Evolutionary conservation across 2,888 invertebrate species (phyloP), one percentile per base, ranked within the genome.

Genomic region (Zygothrica quintamaculata): DNA sequence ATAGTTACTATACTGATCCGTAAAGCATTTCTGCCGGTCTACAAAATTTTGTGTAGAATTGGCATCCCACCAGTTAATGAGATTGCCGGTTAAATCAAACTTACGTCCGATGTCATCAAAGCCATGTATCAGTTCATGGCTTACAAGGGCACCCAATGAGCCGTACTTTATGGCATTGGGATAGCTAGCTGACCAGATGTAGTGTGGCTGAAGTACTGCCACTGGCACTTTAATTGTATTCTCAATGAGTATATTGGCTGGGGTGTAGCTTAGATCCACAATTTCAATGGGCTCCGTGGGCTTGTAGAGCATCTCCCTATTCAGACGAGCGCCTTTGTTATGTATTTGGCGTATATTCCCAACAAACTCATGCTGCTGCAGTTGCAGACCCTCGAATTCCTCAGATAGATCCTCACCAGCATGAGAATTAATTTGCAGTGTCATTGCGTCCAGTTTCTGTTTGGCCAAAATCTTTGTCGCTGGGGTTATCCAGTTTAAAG

Each of bases 101-200:
- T 74, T 77, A 0, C 89, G 88, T 0, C 90, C 90, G 1, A 52
- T 55, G 12, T 87, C 87, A 42, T 90, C 90, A 42, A 90, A 90
- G 4, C 89, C 88, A 31, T 90, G 90, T 8, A 89, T 81, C 0
- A 90, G 50, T 52, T 90, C 89, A 11, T 90, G 90, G 0, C 87
- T 88, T 25, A 90, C 84, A 0, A 89, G 36, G 0, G 77, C 64
- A 0, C 86, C 90, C 37, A 90, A 58, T 0, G 84, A 73, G 25
- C 84, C 89, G 26, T 84, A 90, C 53, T 89, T 89, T 0, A 89
- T 60, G 1, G 90, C 87, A 60, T 65, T 79, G 0, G 89, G 89
- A 48, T 89, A 89, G 36, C 59, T 72, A 1, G 69, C 58, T 5
- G 84, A 82, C 85, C 87, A 85, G 5, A 89, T 42, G 16, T 78